These are phyloP conservation scores for Argya squamiceps DNA, from an alignment of 2,797 vertebrate genomes.

Conservation along the genomic window DNA sequence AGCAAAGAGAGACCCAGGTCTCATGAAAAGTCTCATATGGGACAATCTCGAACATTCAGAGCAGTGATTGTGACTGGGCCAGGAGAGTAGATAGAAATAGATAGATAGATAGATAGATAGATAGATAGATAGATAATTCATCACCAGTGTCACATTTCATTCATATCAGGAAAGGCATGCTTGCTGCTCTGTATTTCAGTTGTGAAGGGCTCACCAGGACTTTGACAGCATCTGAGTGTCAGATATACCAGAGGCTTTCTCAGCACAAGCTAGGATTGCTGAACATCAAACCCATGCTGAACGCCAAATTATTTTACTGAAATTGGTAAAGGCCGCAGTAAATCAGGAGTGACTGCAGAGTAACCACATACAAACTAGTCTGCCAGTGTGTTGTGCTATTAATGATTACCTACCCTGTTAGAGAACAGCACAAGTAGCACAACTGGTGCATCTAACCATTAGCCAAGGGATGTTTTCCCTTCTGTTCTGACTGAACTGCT, in stretches of 20 bases:
- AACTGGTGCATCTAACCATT: not conserved
- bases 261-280: not conserved
- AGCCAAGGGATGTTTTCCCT: not conserved
- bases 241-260: not conserved
- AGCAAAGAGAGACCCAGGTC: not conserved
- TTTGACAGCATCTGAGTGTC: not conserved
- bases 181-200: not conserved
- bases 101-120: not conserved
- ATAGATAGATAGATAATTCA: not conserved
- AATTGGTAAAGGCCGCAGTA: not conserved
- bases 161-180: not conserved
- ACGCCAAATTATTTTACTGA: not conserved
- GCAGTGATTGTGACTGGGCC: not conserved
- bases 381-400: not conserved
- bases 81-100: not conserved
- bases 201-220: not conserved
- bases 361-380: not conserved
- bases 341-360: not conserved
- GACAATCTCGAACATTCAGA: not conserved
- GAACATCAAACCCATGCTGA: not conserved
- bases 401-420: not conserved
- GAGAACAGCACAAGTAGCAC: not conserved
- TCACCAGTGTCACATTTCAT: not conserved
- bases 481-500: not conserved
- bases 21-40: not conserved